Evolutionary conservation across 1,140 invertebrate species (phyloP), one percentile per base, ranked within the genome.

Genomic region (Lutraria rhynchaena): DNA sequence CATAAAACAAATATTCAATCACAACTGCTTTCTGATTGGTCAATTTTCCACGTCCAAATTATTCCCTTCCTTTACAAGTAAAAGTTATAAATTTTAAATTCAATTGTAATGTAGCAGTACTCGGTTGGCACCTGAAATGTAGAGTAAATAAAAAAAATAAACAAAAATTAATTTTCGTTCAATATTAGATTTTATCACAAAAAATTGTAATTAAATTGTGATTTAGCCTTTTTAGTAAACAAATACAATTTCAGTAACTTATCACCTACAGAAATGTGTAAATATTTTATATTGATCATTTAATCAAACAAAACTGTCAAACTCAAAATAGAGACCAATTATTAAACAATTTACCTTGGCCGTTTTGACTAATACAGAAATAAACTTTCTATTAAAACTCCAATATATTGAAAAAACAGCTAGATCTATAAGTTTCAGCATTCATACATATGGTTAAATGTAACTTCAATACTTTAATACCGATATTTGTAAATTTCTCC

Each of bases 1-100:
- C 44, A 67, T 41, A 67, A 67, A 35, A 67, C 41, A 67, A 67
- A 35, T 67, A 67, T 67, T 22, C 63, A 67, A 67, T 46, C 49
- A 41, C 5, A 67, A 41, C 41, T 67, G 3, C 19, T 11, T 24
- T 46, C 3, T 67, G 63, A 67, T 67, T 67, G 63, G 63, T 19
- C 44, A 49, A 1, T 19, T 29, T 22, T 41, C 31, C 3, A 19
- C 31, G 4, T 35, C 44, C 27, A n/a, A 22, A n/a, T 31, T 3
- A 22, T 67, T 41, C 27, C 37, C 49, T 67, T 67, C 33, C 3
- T 29, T 46, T 31, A n/a, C n/a, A n/a, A n/a, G n/a, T n/a, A n/a
- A n/a, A n/a, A 53, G 4, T 53, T n/a, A 53, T 53, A 17, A 9
- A 53, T 53, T 22, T 53, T n/a, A 53, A 53, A 53, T n/a, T 53